Conservation (phyloP, 2,888 invertebrate species). For the Cephus nigrinus region DNA sequence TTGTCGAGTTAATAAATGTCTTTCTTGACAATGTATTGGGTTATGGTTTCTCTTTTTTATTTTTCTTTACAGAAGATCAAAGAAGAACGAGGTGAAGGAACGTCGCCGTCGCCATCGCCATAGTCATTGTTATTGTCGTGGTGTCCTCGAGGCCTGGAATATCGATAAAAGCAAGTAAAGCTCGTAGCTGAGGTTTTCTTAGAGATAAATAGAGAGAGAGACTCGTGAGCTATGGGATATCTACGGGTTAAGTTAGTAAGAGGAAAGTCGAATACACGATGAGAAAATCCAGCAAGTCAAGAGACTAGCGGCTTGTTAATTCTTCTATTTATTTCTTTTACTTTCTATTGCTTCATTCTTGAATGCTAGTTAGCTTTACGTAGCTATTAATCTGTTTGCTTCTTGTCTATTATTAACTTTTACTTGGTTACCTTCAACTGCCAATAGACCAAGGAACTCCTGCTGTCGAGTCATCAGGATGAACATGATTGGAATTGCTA, state of each 20-base stretch:
- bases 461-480: slow-evolving; percentile 11
- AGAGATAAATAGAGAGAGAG: not conserved
- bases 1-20: not conserved
- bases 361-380: not conserved
- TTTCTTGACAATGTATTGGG: not conserved
- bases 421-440: not conserved
- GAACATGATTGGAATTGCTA: slow-evolving; percentile 64
- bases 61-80: not conserved
- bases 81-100: not conserved
- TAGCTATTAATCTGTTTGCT: not conserved
- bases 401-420: not conserved
- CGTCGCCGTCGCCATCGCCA: not conserved
- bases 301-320: not conserved
- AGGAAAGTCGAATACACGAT: not conserved
- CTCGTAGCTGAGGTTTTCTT: not conserved
- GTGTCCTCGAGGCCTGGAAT: not conserved
- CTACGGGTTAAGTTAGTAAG: not conserved
- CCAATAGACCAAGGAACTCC: not conserved
- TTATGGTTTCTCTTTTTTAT: not conserved
- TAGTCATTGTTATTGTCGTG: not conserved
- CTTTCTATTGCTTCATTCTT: not conserved
- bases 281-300: not conserved
- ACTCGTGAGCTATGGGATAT: not conserved
- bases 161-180: not conserved
- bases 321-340: not conserved